phyloP scores from a whole-genome alignment of 2,888 invertebrate genomes.

The Hemicrepidius hirtus region DNA sequence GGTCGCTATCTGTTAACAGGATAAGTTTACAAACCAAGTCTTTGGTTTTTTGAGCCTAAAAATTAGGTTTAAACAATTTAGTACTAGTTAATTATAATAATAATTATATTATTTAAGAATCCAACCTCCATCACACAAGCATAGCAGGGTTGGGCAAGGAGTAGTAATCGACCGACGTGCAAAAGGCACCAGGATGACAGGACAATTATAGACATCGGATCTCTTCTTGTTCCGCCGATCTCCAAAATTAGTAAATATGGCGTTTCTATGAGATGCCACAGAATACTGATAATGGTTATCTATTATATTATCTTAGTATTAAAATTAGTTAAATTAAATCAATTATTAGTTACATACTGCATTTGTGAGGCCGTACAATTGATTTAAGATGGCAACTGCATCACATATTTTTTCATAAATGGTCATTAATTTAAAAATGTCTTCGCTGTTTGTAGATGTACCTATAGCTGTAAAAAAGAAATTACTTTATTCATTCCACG shows the following conservation, averaged over 20 bases:
- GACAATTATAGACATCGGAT: background rate
- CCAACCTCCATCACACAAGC: background rate
- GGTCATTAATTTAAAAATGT: too few relatives aligned
- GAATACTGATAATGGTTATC: background rate
- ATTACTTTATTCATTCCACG: too few relatives aligned
- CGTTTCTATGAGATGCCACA: slow-evolving; percentile 7
- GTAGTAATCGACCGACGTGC: background rate
- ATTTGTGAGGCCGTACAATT: background rate
- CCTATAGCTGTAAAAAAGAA: too few relatives aligned
- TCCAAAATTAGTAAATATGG: slow-evolving; percentile 8
- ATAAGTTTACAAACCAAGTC: background rate
- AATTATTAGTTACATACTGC: background rate
- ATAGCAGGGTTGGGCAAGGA: slow-evolving; percentile 1
- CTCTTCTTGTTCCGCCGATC: background rate
- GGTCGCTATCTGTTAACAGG: background rate
- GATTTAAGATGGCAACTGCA: too few relatives aligned
- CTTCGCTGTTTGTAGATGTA: too few relatives aligned
- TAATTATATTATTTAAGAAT: background rate
- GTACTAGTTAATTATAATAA: background rate
- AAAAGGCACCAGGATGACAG: background rate
- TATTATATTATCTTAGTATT: background rate
- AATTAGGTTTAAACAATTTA: background rate
- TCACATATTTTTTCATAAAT: too few relatives aligned
- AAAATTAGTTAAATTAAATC: background rate
- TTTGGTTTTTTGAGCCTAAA: background rate